Evolutionary conservation across 2,888 invertebrate species (phyloP).

Genomic region (Harpagoxenus sublaevis): DNA sequence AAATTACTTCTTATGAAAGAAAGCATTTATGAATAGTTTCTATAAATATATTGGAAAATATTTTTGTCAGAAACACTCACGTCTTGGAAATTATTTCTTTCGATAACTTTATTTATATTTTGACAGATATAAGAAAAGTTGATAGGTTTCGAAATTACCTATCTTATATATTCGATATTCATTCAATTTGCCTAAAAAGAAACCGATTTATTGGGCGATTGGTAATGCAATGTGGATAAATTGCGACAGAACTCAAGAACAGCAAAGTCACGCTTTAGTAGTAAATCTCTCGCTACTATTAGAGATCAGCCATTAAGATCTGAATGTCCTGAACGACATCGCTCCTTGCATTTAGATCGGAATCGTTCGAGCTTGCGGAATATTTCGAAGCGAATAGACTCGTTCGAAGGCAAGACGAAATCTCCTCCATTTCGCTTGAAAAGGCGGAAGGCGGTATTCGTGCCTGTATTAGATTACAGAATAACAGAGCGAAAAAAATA

Average conservation of each 20-base stretch:
- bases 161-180: neutral
- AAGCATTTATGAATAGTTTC: neutral
- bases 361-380: slow-evolving; percentile 49
- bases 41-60: neutral
- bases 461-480: slow-evolving; percentile 8
- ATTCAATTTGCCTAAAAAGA: slow-evolving; percentile 8
- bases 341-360: slow-evolving; percentile 52
- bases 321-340: slow-evolving; percentile 46
- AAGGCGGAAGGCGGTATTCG: neutral
- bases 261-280: slow-evolving; percentile 47
- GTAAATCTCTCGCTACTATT: slow-evolving; percentile 48
- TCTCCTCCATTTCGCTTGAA: slow-evolving; percentile 4
- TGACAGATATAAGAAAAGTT: slow-evolving; percentile 1
- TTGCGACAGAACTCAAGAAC: slow-evolving; percentile 35
- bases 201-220: slow-evolving; percentile 19
- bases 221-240: slow-evolving; percentile 28
- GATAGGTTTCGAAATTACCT: neutral
- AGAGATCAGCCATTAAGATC: slow-evolving; percentile 52
- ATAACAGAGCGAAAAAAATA: neutral
- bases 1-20: neutral
- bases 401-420: neutral
- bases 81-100: neutral
- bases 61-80: neutral
- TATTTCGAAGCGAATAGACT: slow-evolving; percentile 48
- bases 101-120: neutral